These are phyloP conservation scores for Prosapia bicincta DNA, from an alignment of 2,888 invertebrate species.

Conservation along the genomic window DNA sequence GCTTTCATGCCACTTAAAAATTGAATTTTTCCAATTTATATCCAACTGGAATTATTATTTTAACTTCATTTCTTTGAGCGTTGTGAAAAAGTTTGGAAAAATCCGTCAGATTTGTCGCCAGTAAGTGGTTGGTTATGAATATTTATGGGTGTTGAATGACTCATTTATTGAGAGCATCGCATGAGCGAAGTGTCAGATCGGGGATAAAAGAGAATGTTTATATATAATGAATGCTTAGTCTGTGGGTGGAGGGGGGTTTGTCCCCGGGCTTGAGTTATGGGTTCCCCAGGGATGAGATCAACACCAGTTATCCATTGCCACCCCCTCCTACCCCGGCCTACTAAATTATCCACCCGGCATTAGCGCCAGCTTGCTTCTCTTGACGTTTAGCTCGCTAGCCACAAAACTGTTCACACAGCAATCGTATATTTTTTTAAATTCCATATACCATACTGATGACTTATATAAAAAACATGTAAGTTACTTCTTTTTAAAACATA, in stretches of 20 bases:
- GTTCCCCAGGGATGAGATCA: conserved; percentile 41
- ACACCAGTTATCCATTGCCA: conserved; percentile 52
- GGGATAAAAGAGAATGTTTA: neutral
- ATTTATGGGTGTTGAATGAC: neutral
- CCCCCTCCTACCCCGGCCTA: conserved; percentile 38
- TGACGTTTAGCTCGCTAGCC: neutral
- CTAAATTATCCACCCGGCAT: neutral
- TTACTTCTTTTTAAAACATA: too few species aligned
- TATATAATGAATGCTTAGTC: neutral
- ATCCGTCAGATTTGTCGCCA: neutral
- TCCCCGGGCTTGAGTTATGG: conserved; percentile 32
- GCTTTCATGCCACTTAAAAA: too few species aligned
- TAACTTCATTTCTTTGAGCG: too few species aligned
- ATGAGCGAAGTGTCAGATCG: neutral
- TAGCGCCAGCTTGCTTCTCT: neutral
- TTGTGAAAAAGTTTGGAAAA: too few species aligned
- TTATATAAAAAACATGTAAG: too few species aligned
- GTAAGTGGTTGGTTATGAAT: neutral
- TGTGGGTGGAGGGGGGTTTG: neutral
- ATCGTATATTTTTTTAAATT: too few species aligned
- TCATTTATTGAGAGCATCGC: neutral
- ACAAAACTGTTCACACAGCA: neutral
- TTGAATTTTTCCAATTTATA: too few species aligned
- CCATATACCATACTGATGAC: too few species aligned
- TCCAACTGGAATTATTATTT: too few species aligned